phyloP scores from a whole-genome alignment of 2,888 invertebrate species.

The Andrena flavipes region DNA sequence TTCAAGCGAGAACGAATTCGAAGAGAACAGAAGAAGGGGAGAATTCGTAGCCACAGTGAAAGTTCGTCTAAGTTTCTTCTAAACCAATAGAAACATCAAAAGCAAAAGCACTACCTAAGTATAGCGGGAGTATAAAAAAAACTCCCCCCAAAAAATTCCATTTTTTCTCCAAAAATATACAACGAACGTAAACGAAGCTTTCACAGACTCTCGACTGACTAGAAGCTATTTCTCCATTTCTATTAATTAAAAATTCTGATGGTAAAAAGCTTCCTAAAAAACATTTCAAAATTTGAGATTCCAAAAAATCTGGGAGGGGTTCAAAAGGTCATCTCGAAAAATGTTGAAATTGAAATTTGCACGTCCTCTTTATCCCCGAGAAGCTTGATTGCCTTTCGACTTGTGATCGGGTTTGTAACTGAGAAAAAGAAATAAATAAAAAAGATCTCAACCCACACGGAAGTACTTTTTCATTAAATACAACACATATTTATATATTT shows the following conservation, averaged over 20 bases:
- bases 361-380: neutral
- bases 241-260: neutral
- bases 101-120: neutral
- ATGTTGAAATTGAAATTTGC: neutral
- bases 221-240: neutral
- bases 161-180: neutral
- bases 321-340: neutral
- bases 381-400: neutral
- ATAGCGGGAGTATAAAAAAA: neutral
- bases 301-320: neutral
- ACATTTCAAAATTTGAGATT: too few species aligned
- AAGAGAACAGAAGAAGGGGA: neutral
- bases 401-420: neutral
- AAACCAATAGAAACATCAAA: conserved; percentile 1
- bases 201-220: neutral
- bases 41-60: conserved; percentile 2
- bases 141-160: neutral
- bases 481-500: conserved; percentile 37
- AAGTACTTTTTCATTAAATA: conserved; percentile 35
- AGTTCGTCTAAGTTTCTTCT: neutral
- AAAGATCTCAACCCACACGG: conserved; percentile 19
- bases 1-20: conserved; percentile 37
- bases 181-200: neutral
- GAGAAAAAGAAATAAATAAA: neutral
- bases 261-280: too few species aligned